Conservation (phyloP, 37 sponge, comb jelly and placozoan species). For the Lycopodina hypogea region DNA sequence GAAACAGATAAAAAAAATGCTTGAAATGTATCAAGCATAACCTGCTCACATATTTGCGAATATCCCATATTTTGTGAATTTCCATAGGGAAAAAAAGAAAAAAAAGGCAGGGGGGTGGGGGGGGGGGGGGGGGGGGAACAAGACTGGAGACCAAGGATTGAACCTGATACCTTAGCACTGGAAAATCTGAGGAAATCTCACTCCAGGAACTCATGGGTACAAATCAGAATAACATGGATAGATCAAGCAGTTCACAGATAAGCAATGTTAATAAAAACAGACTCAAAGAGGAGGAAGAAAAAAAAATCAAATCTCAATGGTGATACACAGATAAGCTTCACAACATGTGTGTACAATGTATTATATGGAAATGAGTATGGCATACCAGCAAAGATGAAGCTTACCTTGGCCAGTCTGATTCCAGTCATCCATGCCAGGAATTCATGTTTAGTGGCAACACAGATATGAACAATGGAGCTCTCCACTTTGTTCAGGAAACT, state of each 20-base stretch:
- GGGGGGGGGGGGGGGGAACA: background rate
- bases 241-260: too few species aligned
- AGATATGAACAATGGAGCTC: conserved; percentile 63
- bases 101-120: conserved; percentile 4
- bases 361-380: too few species aligned
- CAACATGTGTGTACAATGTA: too few species aligned
- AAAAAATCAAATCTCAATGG: too few species aligned
- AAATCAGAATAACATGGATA: too few species aligned
- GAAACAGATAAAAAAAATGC: background rate
- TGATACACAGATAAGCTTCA: too few species aligned
- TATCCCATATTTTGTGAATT: too few species aligned
- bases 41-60: too few species aligned
- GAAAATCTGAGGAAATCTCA: background rate
- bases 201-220: too few species aligned
- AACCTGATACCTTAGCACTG: background rate
- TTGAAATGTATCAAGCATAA: too few species aligned
- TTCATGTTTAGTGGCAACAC: conserved; percentile 65
- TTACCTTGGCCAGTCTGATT: conserved; percentile 71
- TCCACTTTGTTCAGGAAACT: conserved; percentile 54
- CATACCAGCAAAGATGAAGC: background rate
- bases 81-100: background rate
- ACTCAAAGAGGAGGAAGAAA: background rate
- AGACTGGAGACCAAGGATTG: background rate
- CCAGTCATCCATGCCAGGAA: conserved; percentile 61
- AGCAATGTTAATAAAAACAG: background rate